Base-by-base conservation (phyloP, 2,797 vertebrate species). In the Monodelphis domestica region DNA sequence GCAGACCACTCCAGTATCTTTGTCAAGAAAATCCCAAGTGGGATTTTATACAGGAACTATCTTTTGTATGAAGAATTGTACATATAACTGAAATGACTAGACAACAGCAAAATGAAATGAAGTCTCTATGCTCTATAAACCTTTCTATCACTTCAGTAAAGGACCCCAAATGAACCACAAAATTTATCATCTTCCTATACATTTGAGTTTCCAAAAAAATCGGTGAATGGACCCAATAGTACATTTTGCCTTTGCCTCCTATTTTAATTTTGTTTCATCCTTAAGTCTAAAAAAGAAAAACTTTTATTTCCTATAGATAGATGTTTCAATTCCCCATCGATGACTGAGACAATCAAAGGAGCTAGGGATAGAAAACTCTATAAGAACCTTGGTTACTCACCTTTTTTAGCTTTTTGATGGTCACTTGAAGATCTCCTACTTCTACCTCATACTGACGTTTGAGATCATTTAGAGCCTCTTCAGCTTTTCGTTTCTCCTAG, bases 341-440 rank as follows among this genome's bases (percentile, higher is more conserved):
- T 84, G 21, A 50, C 29, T 33, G 57, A 9, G 70, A 84, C 7
- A 10, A 24, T 84, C 3, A 50, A 38, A 26, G 38, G 24, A 45
- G 38, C 21, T 50, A 3, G 50, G 26, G n/a, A 11, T 0, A 0
- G 0, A 78, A 84, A 84, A 7, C 38, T 26, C 24, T 12, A n/a
- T n/a, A n/a, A 9, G 54, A 92, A 59, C 26, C 51, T 28, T 30
- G 50, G 10, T 4, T 90, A 5, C 21, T 93, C 96, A 99, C 99
- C 98, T 99, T 99, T 98, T 98, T 99, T 96, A 99, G 98, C 97
- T 98, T 99, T 97, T 99, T 99, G 97, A 99, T 99, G 90, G 99
- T 99, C 97, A 99, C 99, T 89, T 99, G 99, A 90, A 99, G 98
- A 97, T 99, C 99, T 95, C 98, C 99, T 96, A 99, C 98, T 98